These are phyloP conservation scores for Andrena flavipes DNA, from an alignment of 2,888 invertebrate genomes.

Conservation along the genomic window DNA sequence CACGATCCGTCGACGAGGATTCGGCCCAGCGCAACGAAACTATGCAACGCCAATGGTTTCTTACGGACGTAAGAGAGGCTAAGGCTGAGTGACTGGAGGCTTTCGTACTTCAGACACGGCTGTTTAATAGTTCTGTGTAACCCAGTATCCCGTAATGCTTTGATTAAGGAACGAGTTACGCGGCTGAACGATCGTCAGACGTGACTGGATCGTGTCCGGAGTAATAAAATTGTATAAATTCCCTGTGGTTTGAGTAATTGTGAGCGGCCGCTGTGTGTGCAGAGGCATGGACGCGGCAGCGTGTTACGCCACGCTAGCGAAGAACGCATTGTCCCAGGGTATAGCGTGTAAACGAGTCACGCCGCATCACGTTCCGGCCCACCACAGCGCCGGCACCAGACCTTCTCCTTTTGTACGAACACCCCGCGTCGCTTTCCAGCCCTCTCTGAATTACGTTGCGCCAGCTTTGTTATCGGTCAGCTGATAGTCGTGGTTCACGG, in stretches of 20 bases:
- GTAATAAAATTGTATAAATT: background rate
- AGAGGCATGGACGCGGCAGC: conserved; percentile 29
- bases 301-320: conserved; percentile 75
- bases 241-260: background rate
- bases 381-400: conserved; percentile 48
- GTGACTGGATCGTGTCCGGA: too few species aligned
- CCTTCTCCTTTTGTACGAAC: conserved; percentile 64
- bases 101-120: too few species aligned
- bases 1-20: conserved; percentile 42
- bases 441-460: conserved; percentile 66
- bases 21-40: conserved; percentile 61
- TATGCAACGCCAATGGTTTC: too few species aligned
- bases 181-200: background rate
- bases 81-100: too few species aligned
- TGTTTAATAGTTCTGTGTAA: too few species aligned
- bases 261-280: background rate
- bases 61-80: too few species aligned
- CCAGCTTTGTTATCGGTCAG: conserved; percentile 60
- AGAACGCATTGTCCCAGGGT: conserved; percentile 79
- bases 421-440: conserved; percentile 58
- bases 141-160: too few species aligned
- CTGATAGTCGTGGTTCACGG: conserved; percentile 57
- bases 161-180: too few species aligned
- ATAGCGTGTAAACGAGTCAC: conserved; percentile 80
- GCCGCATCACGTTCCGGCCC: conserved; percentile 77